phyloP scores from a whole-genome alignment of 1,140 invertebrate genomes.

The Asobara japonica region DNA sequence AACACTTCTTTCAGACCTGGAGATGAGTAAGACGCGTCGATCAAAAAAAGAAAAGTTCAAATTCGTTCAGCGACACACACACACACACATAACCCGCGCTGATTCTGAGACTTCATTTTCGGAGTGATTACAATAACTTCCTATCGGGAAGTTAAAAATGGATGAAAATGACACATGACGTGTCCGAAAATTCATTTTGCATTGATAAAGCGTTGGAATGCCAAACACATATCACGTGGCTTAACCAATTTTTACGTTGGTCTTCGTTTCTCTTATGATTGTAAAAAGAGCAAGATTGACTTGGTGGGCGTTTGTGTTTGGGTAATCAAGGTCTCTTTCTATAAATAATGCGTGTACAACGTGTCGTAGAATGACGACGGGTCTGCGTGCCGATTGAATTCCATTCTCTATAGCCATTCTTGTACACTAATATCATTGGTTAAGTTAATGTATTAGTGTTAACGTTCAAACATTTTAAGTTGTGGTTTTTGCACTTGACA shows the following conservation, averaged over 20 bases:
- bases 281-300: not conserved
- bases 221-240: not conserved
- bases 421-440: not conserved
- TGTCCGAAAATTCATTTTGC: not conserved
- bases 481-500: slow-evolving; percentile 7
- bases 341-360: slow-evolving; percentile 57
- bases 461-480: not conserved
- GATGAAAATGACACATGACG: slow-evolving; percentile 13
- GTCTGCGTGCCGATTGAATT: slow-evolving; percentile 18
- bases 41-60: too few species aligned
- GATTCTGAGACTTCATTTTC: too few species aligned
- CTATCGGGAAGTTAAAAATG: too few species aligned
- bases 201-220: not conserved
- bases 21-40: too few species aligned
- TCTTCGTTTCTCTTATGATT: not conserved
- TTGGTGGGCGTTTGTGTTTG: slow-evolving; percentile 24
- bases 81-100: too few species aligned
- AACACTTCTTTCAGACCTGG: too few species aligned
- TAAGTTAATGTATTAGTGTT: not conserved
- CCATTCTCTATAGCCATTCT: not conserved
- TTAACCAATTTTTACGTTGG: not conserved
- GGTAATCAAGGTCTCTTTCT: slow-evolving; percentile 57
- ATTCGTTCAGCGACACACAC: too few species aligned
- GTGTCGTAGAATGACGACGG: slow-evolving; percentile 33
- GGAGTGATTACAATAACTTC: too few species aligned